A percentile compares a stretch with the other conserved stretches of the same genome.
Conservation (phyloP, 2,797 vertebrate species). For the Antrozous pallidus region DNA sequence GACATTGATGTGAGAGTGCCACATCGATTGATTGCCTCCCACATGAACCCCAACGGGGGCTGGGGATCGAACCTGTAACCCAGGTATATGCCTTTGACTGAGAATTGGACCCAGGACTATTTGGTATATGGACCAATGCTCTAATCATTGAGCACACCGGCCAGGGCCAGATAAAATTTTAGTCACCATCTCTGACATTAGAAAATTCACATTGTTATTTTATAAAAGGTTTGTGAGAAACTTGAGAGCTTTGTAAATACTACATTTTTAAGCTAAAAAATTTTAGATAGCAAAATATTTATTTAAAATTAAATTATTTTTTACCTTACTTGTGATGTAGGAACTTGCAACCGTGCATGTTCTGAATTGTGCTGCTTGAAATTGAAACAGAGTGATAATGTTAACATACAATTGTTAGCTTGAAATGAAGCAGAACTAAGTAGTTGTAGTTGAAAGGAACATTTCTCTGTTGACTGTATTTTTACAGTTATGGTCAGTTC, state of each 20-base stretch:
- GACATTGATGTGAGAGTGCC: too few relatives aligned
- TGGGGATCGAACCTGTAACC: neutral
- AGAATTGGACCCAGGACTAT: neutral
- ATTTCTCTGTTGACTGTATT: constrained; percentile 26
- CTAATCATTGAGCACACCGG: neutral
- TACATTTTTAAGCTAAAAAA: constrained; percentile 21
- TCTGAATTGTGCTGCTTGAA: constrained; percentile 82
- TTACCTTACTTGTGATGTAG: constrained; percentile 83
- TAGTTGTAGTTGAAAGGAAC: neutral
- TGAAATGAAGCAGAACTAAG: constrained; percentile 36
- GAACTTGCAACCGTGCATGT: constrained; percentile 82
- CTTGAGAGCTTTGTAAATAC: neutral
- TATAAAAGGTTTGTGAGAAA: neutral
- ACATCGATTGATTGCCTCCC: too few relatives aligned
- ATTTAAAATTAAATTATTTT: constrained; percentile 32
- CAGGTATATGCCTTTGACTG: neutral
- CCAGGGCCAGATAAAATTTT: neutral
- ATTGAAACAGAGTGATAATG: constrained; percentile 61
- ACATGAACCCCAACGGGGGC: too few relatives aligned
- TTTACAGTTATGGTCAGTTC: neutral
- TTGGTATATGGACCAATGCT: neutral
- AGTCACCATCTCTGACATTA: neutral
- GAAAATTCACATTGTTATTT: constrained; percentile 44
- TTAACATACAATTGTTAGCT: constrained; percentile 2
- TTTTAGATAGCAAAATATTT: constrained; percentile 22